Conservation (phyloP, 2,888 invertebrate species). For the Biston stratarius region DNA sequence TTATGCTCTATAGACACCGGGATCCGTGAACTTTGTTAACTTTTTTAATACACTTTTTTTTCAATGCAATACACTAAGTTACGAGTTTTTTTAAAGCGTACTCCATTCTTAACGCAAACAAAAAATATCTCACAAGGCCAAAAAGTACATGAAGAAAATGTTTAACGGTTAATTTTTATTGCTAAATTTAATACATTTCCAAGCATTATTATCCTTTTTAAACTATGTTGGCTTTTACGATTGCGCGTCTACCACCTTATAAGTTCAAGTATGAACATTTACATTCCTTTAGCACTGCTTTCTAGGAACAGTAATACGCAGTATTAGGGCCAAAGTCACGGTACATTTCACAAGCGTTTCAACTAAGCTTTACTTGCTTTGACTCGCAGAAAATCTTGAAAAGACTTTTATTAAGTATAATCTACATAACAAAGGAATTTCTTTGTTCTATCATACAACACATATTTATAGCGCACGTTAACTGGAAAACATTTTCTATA, state of each 20-base stretch:
- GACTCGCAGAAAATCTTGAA: neutral
- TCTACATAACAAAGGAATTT: neutral
- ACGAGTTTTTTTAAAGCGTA: too few species aligned
- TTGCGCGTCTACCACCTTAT: neutral
- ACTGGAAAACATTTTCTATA: neutral
- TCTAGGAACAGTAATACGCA: slow-evolving; percentile 13
- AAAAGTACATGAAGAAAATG: too few species aligned
- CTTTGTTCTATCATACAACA: neutral
- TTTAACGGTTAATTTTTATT: too few species aligned
- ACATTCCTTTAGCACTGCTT: slow-evolving; percentile 14
- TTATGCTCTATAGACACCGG: too few species aligned
- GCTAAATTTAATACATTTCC: too few species aligned
- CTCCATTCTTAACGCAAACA: too few species aligned
- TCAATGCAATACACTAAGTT: too few species aligned
- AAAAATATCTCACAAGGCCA: too few species aligned
- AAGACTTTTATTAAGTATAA: neutral
- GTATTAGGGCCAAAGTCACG: slow-evolving; percentile 4
- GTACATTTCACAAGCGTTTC: slow-evolving; percentile 6
- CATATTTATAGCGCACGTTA: neutral
- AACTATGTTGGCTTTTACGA: neutral
- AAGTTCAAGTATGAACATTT: neutral
- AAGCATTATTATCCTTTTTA: too few species aligned
- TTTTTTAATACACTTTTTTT: too few species aligned
- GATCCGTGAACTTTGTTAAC: too few species aligned
- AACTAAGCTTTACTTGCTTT: neutral